Conservation (phyloP, 2,888 invertebrate species). For the Spodoptera exigua region DNA sequence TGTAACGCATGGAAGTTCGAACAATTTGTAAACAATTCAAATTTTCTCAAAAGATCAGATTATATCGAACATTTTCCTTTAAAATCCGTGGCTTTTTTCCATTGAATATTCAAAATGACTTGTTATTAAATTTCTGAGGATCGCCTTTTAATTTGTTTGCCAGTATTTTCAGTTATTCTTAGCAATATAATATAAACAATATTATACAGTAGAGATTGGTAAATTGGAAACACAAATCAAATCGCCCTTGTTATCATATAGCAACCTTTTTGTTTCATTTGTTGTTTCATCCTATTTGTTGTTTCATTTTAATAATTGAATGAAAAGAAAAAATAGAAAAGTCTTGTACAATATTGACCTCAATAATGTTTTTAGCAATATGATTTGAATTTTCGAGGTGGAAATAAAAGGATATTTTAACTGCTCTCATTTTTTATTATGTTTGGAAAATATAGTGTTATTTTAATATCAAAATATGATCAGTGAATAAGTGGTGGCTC, state of each 20-base stretch:
- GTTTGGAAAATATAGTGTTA: too few species aligned
- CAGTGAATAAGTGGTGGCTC: too few species aligned
- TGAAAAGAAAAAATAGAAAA: slow-evolving; percentile 17
- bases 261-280: slow-evolving; percentile 31
- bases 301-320: slow-evolving; percentile 7
- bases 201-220: slow-evolving; percentile 19
- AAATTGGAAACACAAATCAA: slow-evolving; percentile 40
- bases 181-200: slow-evolving; percentile 46
- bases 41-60: slow-evolving; percentile 58
- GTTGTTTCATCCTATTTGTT: slow-evolving; percentile 19
- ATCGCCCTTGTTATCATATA: slow-evolving; percentile 15
- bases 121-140: slow-evolving; percentile 66
- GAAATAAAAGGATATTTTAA: too few species aligned
- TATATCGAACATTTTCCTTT: slow-evolving; percentile 63
- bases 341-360: neutral
- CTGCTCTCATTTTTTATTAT: neutral
- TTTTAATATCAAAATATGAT: too few species aligned
- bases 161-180: slow-evolving; percentile 30
- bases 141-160: slow-evolving; percentile 62
- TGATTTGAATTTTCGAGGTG: too few species aligned
- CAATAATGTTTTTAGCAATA: neutral
- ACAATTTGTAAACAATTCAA: slow-evolving; percentile 55
- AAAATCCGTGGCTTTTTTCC: slow-evolving; percentile 55
- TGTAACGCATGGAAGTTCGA: slow-evolving; percentile 13
- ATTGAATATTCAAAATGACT: slow-evolving; percentile 70